A percentile compares a stretch with the other conserved stretches of the same genome.
Conservation (phyloP, 1,140 invertebrate species). For the Amyelois transitella region DNA sequence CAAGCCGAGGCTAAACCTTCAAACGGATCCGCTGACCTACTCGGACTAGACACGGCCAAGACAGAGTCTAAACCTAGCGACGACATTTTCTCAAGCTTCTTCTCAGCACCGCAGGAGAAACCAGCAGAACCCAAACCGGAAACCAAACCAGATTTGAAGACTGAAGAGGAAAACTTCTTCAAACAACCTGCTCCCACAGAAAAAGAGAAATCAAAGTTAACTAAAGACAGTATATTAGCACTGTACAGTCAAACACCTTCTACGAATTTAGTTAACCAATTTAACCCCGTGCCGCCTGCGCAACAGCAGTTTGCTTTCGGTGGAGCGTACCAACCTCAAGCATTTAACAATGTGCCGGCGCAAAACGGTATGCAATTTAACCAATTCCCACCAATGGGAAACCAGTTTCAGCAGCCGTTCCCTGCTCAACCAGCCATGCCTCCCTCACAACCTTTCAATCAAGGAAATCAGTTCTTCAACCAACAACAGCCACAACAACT, state of each 20-base stretch:
- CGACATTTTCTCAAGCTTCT: conserved; percentile 85
- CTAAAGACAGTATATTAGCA: conserved; percentile 95
- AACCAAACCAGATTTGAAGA: conserved; percentile 75
- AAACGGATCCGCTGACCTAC: conserved; percentile 66
- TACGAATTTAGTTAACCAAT: conserved; percentile 53
- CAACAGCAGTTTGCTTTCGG: conserved; percentile 23
- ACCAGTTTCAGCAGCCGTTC: conserved; percentile 43
- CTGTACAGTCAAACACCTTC: conserved; percentile 84
- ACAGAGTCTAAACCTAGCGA: conserved; percentile 74
- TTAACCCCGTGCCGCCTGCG: conserved; percentile 27
- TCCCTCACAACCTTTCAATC: conserved; percentile 19
- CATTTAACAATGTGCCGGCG: conserved; percentile 9
- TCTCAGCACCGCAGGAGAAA: conserved; percentile 79
- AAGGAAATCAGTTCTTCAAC: conserved; percentile 38
- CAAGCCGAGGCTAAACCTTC: conserved; percentile 50
- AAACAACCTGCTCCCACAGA: conserved; percentile 86
- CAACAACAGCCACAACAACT: conserved; percentile 30
- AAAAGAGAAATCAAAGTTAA: conserved; percentile 87
- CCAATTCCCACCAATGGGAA: conserved; percentile 22
- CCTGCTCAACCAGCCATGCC: conserved; percentile 26
- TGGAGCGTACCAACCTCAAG: conserved; percentile 16
- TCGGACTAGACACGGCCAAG: conserved; percentile 67
- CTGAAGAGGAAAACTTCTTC: conserved; percentile 93
- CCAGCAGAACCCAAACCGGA: conserved; percentile 49
- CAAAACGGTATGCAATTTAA: conserved; percentile 19